Conservation (phyloP, 1,140 invertebrate genomes). For the Teleopsis dalmanni region DNA sequence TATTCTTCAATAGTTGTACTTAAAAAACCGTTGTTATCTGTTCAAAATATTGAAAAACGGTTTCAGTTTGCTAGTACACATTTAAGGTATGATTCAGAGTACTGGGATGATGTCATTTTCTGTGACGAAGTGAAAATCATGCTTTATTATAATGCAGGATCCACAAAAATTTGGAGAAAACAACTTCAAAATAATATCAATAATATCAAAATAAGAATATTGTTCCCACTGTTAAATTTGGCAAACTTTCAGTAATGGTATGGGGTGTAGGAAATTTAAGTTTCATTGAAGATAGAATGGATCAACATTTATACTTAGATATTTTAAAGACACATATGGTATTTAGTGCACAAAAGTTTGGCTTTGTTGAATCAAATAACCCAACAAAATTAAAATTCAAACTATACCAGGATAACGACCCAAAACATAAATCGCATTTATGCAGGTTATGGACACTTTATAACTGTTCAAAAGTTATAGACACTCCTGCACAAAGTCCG, state of each 20-base stretch:
- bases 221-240: constrained; percentile 5
- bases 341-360: constrained; percentile 4
- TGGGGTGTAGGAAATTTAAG: constrained; percentile 5
- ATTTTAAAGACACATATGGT: constrained; percentile 6
- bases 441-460: neutral
- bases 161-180: too few relatives aligned
- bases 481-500: constrained; percentile 8
- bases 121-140: too few relatives aligned
- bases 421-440: constrained; percentile 1
- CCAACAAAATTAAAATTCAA: neutral
- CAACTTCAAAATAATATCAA: too few relatives aligned
- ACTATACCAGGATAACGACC: neutral
- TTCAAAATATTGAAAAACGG: too few relatives aligned
- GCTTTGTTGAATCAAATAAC: neutral
- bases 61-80: too few relatives aligned
- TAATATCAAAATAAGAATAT: constrained; percentile 8
- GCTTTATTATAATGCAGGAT: too few relatives aligned
- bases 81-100: too few relatives aligned
- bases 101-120: too few relatives aligned
- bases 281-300: constrained; percentile 7
- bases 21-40: too few relatives aligned
- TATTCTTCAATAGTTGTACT: too few relatives aligned
- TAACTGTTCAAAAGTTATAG: constrained; percentile 6
- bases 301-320: constrained; percentile 3
- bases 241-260: constrained; percentile 9